Percentiles rank a stretch among this genome's conserved stretches.
phyloP scores from a whole-genome alignment of 2,113 vertebrate genomes.

The Aspiorhynchus laticeps region DNA sequence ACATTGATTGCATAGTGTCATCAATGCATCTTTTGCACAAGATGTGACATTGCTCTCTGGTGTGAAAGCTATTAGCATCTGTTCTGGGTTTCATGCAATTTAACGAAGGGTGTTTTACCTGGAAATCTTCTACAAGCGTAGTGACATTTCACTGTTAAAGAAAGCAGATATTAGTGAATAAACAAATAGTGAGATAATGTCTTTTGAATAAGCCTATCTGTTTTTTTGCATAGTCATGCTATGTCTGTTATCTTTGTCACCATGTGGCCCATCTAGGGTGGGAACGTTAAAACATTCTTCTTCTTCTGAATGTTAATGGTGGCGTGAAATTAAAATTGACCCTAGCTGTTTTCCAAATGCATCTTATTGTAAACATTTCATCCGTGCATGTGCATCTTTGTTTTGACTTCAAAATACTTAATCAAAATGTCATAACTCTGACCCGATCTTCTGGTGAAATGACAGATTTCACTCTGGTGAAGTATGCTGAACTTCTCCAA shows the following conservation, averaged over 20 bases:
- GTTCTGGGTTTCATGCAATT: neutral
- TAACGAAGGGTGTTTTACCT: neutral
- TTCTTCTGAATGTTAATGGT: neutral
- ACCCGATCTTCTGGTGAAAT: neutral
- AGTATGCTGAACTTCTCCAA: neutral
- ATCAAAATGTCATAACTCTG: neutral
- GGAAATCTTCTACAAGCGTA: neutral
- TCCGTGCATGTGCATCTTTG: neutral
- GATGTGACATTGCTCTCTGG: neutral
- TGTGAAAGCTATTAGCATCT: neutral
- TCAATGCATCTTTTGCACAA: neutral
- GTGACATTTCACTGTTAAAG: neutral
- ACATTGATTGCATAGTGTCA: neutral
- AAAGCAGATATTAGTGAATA: neutral
- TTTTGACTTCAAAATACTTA: neutral
- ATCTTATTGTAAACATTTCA: neutral
- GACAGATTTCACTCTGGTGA: neutral
- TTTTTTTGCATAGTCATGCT: slow-evolving; percentile 6
- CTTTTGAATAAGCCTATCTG: neutral
- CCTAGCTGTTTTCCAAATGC: neutral
- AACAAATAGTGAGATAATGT: neutral
- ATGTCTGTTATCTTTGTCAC: slow-evolving; percentile 1
- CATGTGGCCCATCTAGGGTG: neutral
- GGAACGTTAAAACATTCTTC: neutral
- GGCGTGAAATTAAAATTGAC: neutral